phyloP scores from a whole-genome alignment of 2,797 vertebrate genomes.

The Enteromius argenteus region DNA sequence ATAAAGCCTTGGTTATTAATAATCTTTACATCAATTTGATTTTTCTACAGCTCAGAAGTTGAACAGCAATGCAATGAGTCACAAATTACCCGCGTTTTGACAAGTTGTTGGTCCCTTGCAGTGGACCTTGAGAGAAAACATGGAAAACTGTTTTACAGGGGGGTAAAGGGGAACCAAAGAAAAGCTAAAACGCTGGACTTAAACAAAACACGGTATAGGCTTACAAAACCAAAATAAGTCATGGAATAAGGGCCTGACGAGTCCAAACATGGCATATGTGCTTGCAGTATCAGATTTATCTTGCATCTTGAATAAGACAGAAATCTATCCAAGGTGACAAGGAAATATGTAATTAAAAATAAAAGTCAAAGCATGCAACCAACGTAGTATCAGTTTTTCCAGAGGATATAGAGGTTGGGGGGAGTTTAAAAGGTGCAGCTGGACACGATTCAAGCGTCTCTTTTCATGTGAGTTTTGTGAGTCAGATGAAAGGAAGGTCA shows the following conservation, averaged over 20 bases:
- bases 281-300: constrained; percentile 10
- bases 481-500: constrained; percentile 41
- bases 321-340: not conserved
- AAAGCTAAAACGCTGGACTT: not conserved
- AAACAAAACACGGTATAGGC: constrained; percentile 14
- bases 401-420: constrained; percentile 35
- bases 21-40: constrained; percentile 23
- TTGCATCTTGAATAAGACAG: constrained; percentile 28
- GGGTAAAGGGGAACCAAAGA: not conserved
- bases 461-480: constrained; percentile 44
- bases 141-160: constrained; percentile 32
- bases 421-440: constrained; percentile 37
- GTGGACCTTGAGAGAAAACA: constrained; percentile 8
- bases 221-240: not conserved
- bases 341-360: constrained; percentile 11
- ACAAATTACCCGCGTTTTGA: constrained; percentile 42
- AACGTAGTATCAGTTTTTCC: not conserved
- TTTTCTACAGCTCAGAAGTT: constrained; percentile 26
- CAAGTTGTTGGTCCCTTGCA: constrained; percentile 18
- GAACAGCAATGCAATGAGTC: not conserved
- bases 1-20: constrained; percentile 35
- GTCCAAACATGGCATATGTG: constrained; percentile 24
- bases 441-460: constrained; percentile 30
- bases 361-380: not conserved
- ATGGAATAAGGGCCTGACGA: constrained; percentile 3